These are phyloP conservation scores for Noctilio leporinus DNA, from an alignment of 2,113 vertebrate species.

Conservation along the genomic window DNA sequence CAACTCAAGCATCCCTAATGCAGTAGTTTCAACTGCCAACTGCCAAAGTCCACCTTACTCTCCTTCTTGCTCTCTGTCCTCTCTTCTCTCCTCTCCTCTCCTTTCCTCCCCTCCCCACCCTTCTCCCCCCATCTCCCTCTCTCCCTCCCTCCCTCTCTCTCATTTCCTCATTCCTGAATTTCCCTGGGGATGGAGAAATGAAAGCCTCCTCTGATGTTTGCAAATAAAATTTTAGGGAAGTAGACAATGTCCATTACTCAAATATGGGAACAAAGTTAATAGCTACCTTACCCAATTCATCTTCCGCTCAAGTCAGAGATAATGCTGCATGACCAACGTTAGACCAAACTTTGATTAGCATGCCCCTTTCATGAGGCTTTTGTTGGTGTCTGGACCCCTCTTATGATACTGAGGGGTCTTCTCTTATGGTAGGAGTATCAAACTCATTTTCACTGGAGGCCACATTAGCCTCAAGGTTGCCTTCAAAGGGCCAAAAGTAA, in stretches of 20 bases:
- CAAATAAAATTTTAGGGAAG: not conserved
- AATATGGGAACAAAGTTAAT: not conserved
- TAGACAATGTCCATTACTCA: not conserved
- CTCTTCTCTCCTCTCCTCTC: not conserved
- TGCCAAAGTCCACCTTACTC: not conserved
- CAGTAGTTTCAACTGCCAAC: not conserved
- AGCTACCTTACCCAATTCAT: not conserved
- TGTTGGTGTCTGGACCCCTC: not conserved
- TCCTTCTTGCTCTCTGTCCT: not conserved
- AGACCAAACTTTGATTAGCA: not conserved
- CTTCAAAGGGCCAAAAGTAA: no score
- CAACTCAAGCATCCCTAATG: not conserved
- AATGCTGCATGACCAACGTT: not conserved
- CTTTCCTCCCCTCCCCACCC: not conserved
- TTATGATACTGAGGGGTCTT: not conserved
- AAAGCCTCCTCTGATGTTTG: not conserved
- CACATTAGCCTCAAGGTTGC: no score
- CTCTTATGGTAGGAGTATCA: not conserved
- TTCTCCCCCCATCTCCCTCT: rapidly evolving
- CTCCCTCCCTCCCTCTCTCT: not conserved
- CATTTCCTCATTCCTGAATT: not conserved
- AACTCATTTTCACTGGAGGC: no score
- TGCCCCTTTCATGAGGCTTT: not conserved
- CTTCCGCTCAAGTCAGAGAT: not conserved
- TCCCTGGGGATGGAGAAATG: not conserved